phyloP scores from a whole-genome alignment of 2,113 vertebrate species.

The Saimiri boliviensis region DNA sequence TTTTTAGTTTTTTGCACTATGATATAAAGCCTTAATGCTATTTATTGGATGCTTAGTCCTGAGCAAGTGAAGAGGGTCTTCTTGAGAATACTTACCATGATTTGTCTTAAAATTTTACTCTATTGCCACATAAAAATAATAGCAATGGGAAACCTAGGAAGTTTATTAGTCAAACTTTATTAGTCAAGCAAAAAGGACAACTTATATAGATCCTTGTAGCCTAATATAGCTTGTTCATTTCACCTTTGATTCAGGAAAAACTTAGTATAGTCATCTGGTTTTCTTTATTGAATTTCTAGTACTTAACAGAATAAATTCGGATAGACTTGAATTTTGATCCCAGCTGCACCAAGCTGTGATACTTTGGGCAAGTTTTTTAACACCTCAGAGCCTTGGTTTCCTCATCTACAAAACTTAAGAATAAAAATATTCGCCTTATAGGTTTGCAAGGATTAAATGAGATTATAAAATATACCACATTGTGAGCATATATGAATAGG shows the following conservation, averaged over 20 bases:
- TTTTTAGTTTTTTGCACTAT: not conserved
- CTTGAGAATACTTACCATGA: not conserved
- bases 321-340: not conserved
- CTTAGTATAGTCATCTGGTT: not conserved
- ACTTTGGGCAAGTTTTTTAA: constrained; percentile 10
- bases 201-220: not conserved
- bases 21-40: not conserved
- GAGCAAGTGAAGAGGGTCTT: not conserved
- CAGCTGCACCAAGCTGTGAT: not conserved
- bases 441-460: not conserved
- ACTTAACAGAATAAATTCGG: not conserved
- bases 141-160: not conserved
- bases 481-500: not conserved
- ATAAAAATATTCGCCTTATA: not conserved
- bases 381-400: not conserved
- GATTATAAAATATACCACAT: not conserved
- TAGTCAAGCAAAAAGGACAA: not conserved
- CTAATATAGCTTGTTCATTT: not conserved
- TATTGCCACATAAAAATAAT: not conserved
- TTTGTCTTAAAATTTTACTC: constrained; percentile 5
- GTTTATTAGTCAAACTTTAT: not conserved
- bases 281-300: not conserved
- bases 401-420: constrained; percentile 22
- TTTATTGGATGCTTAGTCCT: constrained; percentile 15
- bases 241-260: constrained; percentile 14